phyloP scores from a whole-genome alignment of 2,888 invertebrate genomes.

The Netelia melanura region DNA sequence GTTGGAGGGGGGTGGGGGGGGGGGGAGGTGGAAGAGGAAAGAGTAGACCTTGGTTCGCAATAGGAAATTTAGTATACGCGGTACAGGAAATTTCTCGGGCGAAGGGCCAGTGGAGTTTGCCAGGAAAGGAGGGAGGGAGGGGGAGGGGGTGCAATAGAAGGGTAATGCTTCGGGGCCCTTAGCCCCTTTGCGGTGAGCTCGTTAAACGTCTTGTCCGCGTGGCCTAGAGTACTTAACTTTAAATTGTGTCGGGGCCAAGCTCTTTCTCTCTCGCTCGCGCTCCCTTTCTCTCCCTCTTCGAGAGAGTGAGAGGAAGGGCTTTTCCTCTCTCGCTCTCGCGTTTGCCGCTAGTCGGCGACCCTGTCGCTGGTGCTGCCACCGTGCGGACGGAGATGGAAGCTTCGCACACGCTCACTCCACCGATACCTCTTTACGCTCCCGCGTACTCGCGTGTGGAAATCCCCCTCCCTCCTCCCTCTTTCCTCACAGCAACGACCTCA shows the following conservation, averaged over 20 bases:
- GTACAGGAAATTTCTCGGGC: slow-evolving; percentile 16
- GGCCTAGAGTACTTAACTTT: slow-evolving; percentile 68
- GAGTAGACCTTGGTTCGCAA: slow-evolving; percentile 43
- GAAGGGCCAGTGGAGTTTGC: neutral
- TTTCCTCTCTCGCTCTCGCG: neutral
- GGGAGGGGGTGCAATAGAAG: neutral
- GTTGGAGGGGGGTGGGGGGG: neutral
- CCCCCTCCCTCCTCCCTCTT: too few relatives aligned
- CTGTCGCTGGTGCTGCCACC: neutral
- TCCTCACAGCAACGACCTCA: too few relatives aligned
- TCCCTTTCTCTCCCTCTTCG: neutral
- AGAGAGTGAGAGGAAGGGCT: too few relatives aligned
- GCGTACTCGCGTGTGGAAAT: too few relatives aligned
- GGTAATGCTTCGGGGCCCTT: slow-evolving; percentile 59
- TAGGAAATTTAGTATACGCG: slow-evolving; percentile 47
- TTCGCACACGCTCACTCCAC: too few relatives aligned
- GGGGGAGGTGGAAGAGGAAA: too few relatives aligned
- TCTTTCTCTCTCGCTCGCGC: slow-evolving; percentile 34
- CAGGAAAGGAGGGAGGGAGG: slow-evolving; percentile 16
- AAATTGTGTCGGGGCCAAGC: slow-evolving; percentile 70
- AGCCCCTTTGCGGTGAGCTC: slow-evolving; percentile 67
- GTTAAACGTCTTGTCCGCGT: slow-evolving; percentile 66
- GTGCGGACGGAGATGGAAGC: neutral
- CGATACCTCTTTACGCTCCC: too few relatives aligned
- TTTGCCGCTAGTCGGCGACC: neutral